Percentiles rank a stretch among this genome's conserved stretches.
Evolutionary conservation across 1,140 invertebrate genomes (phyloP).

Genomic region (Pseudomyrmex cubaensis): DNA sequence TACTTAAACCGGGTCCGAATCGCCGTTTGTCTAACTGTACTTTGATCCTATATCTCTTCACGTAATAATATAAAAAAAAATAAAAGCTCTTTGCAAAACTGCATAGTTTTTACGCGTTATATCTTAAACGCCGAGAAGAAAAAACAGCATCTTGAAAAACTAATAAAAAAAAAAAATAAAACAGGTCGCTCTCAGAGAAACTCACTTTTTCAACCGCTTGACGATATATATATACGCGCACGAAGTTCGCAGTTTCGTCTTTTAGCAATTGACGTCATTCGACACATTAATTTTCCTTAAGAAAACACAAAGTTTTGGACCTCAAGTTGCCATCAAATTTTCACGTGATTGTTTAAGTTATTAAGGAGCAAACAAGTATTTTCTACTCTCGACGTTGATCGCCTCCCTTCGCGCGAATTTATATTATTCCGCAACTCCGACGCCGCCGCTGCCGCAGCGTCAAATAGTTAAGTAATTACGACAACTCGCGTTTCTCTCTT

Average conservation of each 20-base stretch:
- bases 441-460: neutral
- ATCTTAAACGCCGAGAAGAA: too few species aligned
- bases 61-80: too few species aligned
- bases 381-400: constrained; percentile 8
- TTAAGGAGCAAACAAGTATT: constrained; percentile 52
- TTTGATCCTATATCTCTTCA: too few species aligned
- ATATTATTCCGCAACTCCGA: constrained; percentile 40
- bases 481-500: constrained; percentile 2
- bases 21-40: too few species aligned
- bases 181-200: too few species aligned
- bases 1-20: too few species aligned
- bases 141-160: too few species aligned
- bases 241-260: constrained; percentile 15
- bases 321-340: constrained; percentile 18
- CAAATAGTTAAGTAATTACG: constrained; percentile 49
- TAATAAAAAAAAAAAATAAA: too few species aligned
- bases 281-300: constrained; percentile 51
- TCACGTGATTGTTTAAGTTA: constrained; percentile 30
- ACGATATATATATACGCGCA: neutral
- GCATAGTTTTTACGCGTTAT: too few species aligned
- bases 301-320: constrained; percentile 38
- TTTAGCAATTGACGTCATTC: neutral
- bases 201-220: neutral
- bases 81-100: too few species aligned
- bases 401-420: neutral